A percentile compares a stretch with the other conserved stretches of the same genome.
These are phyloP conservation scores for Poeciliopsis occidentalis DNA, from an alignment of 2,113 vertebrate species.

Conservation along the genomic window DNA sequence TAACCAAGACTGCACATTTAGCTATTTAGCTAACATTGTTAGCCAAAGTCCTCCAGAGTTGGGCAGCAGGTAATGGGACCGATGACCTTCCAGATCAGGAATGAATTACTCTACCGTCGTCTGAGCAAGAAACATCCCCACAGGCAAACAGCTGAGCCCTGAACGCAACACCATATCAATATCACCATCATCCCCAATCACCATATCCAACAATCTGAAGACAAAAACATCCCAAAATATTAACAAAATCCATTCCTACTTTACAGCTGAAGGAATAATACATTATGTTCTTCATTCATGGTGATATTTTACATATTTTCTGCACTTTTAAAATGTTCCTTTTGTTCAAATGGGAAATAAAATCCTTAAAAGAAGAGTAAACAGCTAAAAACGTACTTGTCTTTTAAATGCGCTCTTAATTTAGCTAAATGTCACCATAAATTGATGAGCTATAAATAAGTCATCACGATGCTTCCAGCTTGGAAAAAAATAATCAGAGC, in stretches of 20 bases:
- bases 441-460: conserved; percentile 24
- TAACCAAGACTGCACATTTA: background rate
- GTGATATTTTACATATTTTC: too few relatives aligned
- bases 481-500: conserved; percentile 34
- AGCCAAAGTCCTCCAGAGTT: background rate
- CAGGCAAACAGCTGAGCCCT: conserved; percentile 6
- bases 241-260: too few relatives aligned
- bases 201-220: background rate
- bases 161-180: background rate
- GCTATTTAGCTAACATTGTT: background rate
- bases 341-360: too few relatives aligned
- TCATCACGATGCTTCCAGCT: conserved; percentile 17
- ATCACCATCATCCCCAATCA: background rate
- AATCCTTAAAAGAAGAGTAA: background rate
- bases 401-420: conserved; percentile 1
- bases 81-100: background rate
- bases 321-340: too few relatives aligned
- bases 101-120: background rate
- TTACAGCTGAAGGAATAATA: too few relatives aligned
- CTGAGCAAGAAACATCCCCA: background rate
- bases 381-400: background rate
- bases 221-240: too few relatives aligned
- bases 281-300: too few relatives aligned
- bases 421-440: conserved; percentile 9
- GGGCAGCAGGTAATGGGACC: background rate